These are phyloP conservation scores for Geococcyx californianus DNA, from an alignment of 2,113 vertebrate species.

Conservation along the genomic window DNA sequence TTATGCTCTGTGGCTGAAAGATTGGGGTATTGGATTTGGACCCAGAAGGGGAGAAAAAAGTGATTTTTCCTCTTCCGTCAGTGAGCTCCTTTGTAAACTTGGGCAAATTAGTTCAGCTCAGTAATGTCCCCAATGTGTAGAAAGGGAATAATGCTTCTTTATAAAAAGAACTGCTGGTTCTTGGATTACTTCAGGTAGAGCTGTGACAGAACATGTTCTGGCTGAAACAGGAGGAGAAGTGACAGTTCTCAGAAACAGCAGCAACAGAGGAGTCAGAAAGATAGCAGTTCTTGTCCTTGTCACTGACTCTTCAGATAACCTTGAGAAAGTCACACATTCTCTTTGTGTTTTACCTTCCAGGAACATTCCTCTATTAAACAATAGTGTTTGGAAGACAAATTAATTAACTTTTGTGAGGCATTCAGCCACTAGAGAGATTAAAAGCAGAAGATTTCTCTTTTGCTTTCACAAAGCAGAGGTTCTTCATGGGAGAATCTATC, in stretches of 20 bases:
- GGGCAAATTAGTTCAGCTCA: not conserved
- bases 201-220: not conserved
- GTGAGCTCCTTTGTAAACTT: not conserved
- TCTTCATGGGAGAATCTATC: not conserved
- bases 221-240: not conserved
- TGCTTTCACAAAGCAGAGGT: not conserved
- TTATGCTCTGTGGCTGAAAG: not conserved
- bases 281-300: not conserved
- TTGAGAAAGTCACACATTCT: not conserved
- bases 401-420: not conserved
- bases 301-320: not conserved
- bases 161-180: not conserved
- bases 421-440: not conserved
- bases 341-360: not conserved
- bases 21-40: not conserved
- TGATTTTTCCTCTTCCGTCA: not conserved
- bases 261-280: not conserved
- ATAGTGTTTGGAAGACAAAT: not conserved
- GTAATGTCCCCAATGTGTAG: not conserved
- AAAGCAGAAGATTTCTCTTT: not conserved
- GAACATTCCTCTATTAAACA: not conserved
- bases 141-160: not conserved
- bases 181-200: not conserved
- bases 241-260: not conserved
- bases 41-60: not conserved